Evolutionary conservation across 1,140 invertebrate genomes (phyloP).

Genomic region (Leptoteleia sp.): DNA sequence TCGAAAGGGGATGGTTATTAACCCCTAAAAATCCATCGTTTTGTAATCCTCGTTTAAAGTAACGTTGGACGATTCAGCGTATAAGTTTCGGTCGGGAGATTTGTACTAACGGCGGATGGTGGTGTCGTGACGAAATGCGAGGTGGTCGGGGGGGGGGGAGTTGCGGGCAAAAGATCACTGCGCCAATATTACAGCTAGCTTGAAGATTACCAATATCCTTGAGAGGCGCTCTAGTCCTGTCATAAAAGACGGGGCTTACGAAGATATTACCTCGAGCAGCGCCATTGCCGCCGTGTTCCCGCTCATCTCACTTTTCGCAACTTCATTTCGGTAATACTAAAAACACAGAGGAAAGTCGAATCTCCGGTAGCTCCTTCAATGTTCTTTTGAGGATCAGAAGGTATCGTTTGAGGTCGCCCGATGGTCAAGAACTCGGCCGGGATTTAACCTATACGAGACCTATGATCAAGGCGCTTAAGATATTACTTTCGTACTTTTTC

Average conservation of each 20-base stretch:
- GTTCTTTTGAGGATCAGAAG: constrained; percentile 66
- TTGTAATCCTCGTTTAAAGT: constrained; percentile 36
- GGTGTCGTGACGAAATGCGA: constrained; percentile 59
- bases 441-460: constrained; percentile 55
- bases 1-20: no score
- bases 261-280: constrained; percentile 77
- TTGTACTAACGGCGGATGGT: constrained; percentile 53
- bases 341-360: constrained; percentile 72
- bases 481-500: constrained; percentile 64
- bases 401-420: constrained; percentile 66
- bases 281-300: constrained; percentile 57
- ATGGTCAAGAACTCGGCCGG: constrained; percentile 54
- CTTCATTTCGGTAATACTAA: constrained; percentile 78
- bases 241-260: constrained; percentile 81
- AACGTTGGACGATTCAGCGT: constrained; percentile 26
- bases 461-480: constrained; percentile 64
- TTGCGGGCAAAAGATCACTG: constrained; percentile 78
- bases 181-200: constrained; percentile 80
- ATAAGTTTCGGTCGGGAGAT: constrained; percentile 59
- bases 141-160: constrained; percentile 63
- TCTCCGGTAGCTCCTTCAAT: constrained; percentile 35
- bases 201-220: constrained; percentile 81
- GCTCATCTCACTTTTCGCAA: constrained; percentile 74
- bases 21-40: constrained; percentile 6
- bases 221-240: constrained; percentile 79